Conservation (phyloP, 2,113 vertebrate genomes). For the Myanophis thanlyinensis region DNA sequence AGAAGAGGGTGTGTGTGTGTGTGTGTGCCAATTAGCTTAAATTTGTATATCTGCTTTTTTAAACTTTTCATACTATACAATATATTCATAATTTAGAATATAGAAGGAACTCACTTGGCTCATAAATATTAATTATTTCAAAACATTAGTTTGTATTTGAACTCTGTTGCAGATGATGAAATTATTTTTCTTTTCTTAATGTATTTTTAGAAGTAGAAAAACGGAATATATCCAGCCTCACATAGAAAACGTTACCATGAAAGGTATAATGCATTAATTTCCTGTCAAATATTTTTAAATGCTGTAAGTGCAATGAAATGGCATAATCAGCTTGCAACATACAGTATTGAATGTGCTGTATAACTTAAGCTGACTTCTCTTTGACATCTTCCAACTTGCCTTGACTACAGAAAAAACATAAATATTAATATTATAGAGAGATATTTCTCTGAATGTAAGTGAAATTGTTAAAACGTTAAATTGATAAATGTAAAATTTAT, state of each 20-base stretch:
- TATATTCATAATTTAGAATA: constrained; percentile 58
- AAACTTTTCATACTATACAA: constrained; percentile 36
- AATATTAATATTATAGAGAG: constrained; percentile 14
- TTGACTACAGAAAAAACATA: constrained; percentile 34
- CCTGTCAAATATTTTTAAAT: constrained; percentile 59
- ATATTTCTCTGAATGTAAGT: constrained; percentile 22
- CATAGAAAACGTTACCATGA: constrained; percentile 56
- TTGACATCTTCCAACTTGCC: constrained; percentile 38
- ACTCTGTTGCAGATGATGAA: constrained; percentile 62
- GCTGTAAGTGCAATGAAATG: constrained; percentile 37
- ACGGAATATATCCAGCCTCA: constrained; percentile 54
- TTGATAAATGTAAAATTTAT: too few relatives aligned
- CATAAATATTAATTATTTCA: constrained; percentile 70
- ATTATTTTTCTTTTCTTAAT: constrained; percentile 52
- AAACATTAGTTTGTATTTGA: constrained; percentile 55
- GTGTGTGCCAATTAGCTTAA: constrained; percentile 47
- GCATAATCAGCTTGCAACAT: constrained; percentile 34
- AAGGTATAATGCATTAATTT: constrained; percentile 60
- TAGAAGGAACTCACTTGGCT: constrained; percentile 56
- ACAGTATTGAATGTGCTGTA: constrained; percentile 14
- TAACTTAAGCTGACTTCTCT: constrained; percentile 37
- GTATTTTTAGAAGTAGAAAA: constrained; percentile 58
- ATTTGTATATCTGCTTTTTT: constrained; percentile 48
- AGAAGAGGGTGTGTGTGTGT: too few relatives aligned
- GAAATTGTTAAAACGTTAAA: constrained; percentile 23